Evolutionary conservation across 2,797 vertebrate species (phyloP), one percentile per base, ranked within the genome.

Genomic region (Urosaurus nigricauda): DNA sequence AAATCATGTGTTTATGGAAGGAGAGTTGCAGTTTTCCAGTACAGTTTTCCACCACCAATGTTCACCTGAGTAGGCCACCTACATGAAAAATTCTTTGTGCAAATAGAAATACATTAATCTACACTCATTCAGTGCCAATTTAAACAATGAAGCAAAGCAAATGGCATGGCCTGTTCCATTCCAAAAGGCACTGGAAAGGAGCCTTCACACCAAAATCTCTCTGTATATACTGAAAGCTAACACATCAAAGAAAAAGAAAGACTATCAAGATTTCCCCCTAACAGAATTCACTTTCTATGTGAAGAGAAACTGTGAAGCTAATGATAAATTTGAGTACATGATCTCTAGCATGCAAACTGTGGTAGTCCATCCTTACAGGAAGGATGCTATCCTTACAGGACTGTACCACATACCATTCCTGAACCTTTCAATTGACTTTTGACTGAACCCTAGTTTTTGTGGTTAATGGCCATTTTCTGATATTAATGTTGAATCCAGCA

Each of bases 391-490:
- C 58, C 26, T 74, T 12, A 19, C 13, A 51, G 58, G 60, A 35
- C 17, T 8, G 29, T 63, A 47, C 24, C 35, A 32, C 5, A 37
- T 53, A 19, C 24, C 21, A 24, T 43, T 77, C 43, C 58, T 53
- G 73, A 83, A 78, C 58, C 58, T 47, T 84, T 60, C 47, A n/a
- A 70, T 47, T 11, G 65, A 47, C 32, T 79, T 24, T 70, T 63
- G 17, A n/a, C 21, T 78, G 73, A 83, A 37, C 53, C 24, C 40
- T 74, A 35, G 81, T n/a, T 37, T 47, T 51, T 89, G 51, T 60
- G 40, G 16, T 80, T 73, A 63, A 37, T 14, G 16, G 70, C 16
- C 21, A 11, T n/a, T 92, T 87, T 89, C 77, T 77, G 75, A 73
- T 1, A 40, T 37, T 81, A n/a, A 73, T 70, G 32, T 88, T 87